phyloP scores from a whole-genome alignment of 2,888 invertebrate genomes.

The Leptogaster cylindrica region DNA sequence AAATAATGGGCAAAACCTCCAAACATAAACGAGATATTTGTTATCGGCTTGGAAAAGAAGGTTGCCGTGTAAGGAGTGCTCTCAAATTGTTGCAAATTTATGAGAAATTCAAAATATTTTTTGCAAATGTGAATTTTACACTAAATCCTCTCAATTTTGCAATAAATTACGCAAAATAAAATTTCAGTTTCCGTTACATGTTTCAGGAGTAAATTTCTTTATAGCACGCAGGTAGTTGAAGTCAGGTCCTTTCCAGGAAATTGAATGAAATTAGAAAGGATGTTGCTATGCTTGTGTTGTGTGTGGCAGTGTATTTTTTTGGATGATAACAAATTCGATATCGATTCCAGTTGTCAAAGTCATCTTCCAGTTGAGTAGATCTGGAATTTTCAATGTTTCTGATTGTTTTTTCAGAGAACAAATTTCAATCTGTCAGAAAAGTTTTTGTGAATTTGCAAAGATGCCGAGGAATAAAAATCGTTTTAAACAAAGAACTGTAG shows the following conservation, averaged over 20 bases:
- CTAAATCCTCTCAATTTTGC: background rate
- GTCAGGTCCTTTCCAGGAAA: slow-evolving; percentile 89
- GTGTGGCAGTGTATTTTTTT: no score
- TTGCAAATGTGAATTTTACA: slow-evolving; percentile 65
- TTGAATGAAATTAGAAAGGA: slow-evolving; percentile 68
- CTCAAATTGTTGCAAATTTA: slow-evolving; percentile 97
- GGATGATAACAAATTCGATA: no score
- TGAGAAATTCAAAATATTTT: slow-evolving; percentile 88
- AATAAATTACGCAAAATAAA: background rate
- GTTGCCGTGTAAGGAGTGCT: slow-evolving; percentile 98
- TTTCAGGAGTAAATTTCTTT: slow-evolving; percentile 86
- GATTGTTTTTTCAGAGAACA: no score
- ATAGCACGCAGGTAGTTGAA: slow-evolving; percentile 99
- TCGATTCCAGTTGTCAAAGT: no score
- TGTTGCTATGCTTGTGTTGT: slow-evolving; percentile 87
- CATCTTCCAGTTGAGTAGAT: no score
- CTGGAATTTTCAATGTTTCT: no score
- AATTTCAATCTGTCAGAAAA: no score
- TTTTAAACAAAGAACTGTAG: background rate
- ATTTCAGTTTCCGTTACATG: slow-evolving; percentile 10
- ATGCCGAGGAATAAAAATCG: no score
- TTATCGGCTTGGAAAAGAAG: slow-evolving; percentile 96
- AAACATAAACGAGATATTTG: slow-evolving; percentile 99
- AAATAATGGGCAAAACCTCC: slow-evolving; percentile 94
- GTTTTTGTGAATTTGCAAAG: no score